phyloP scores from a whole-genome alignment of 2,888 invertebrate species.

The Diachrysia chrysitis region DNA sequence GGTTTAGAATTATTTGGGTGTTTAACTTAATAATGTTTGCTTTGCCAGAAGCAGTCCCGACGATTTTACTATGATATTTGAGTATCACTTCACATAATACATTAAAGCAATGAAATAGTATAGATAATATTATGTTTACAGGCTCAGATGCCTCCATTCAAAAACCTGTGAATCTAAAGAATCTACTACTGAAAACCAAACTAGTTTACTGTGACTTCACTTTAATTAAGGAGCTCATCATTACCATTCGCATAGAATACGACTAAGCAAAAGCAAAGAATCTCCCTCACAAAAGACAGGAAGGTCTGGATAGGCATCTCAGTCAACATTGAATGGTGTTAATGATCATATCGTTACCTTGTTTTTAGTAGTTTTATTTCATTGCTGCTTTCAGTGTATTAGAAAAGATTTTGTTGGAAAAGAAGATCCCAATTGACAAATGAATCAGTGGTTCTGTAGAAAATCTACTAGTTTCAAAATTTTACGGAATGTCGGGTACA shows the following conservation, averaged over 20 bases:
- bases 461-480: no score
- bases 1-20: not conserved
- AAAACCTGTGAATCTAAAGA: not conserved
- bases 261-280: not conserved
- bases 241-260: not conserved
- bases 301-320: not conserved
- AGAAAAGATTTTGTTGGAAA: no score
- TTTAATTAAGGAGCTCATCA: not conserved
- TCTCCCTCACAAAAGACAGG: not conserved
- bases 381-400: no score
- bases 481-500: no score
- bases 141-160: not conserved
- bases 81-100: no score
- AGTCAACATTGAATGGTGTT: not conserved
- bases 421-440: no score
- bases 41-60: no score
- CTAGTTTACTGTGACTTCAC: not conserved
- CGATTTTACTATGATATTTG: no score
- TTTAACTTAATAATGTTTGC: not conserved
- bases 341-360: not conserved
- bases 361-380: no score
- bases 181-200: not conserved
- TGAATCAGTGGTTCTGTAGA: no score
- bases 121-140: no score
- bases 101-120: no score